phyloP scores from a whole-genome alignment of 1,140 invertebrate species.

The Trichogramma pretiosum region DNA sequence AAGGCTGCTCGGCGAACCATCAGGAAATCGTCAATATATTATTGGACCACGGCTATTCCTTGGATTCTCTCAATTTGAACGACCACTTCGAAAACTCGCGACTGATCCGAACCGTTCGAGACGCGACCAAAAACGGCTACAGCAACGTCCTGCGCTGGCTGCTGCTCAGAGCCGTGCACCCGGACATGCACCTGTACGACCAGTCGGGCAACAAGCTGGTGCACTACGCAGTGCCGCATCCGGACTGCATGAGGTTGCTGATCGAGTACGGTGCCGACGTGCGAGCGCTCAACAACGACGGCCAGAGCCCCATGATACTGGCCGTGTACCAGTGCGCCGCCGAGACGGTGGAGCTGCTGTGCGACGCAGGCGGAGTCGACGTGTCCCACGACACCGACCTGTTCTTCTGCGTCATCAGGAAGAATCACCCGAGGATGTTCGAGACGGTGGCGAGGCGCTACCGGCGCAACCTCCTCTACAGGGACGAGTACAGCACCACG shows the following conservation, averaged over 20 bases:
- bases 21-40: background rate
- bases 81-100: background rate
- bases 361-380: background rate
- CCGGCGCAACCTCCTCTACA: background rate
- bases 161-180: background rate
- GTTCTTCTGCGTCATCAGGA: background rate
- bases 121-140: background rate
- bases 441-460: too few species aligned
- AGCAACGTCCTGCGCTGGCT: background rate
- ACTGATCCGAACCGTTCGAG: background rate
- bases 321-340: background rate
- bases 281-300: background rate
- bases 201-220: background rate
- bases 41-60: background rate
- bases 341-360: background rate
- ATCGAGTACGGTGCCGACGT: background rate
- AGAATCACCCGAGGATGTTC: background rate
- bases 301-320: background rate
- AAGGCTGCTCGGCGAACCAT: background rate
- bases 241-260: background rate
- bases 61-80: background rate
- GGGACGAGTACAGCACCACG: slow-evolving; percentile 2
- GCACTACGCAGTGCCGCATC: too few species aligned
- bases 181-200: background rate
- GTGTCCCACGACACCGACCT: background rate